phyloP scores from a whole-genome alignment of 2,113 vertebrate species.

The Nibea albiflora region DNA sequence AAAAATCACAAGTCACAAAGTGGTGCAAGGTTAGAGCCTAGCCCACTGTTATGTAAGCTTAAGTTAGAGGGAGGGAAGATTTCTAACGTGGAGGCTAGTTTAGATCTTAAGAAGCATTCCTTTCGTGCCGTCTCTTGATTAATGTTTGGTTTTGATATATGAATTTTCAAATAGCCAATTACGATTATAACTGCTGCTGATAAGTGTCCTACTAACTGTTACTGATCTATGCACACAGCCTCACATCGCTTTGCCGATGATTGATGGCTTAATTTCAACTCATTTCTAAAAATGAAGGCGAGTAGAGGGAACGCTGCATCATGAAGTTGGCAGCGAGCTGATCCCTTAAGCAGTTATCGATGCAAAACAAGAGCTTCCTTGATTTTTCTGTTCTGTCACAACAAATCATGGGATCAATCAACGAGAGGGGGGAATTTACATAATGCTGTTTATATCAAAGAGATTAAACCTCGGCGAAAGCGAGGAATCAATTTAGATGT shows the following conservation, averaged over 20 bases:
- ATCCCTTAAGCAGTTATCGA: slow-evolving; percentile 45
- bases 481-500: slow-evolving; percentile 59
- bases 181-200: slow-evolving; percentile 21
- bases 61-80: not conserved
- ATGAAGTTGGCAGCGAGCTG: slow-evolving; percentile 28
- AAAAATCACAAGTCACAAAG: not conserved
- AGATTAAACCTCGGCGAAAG: slow-evolving; percentile 60
- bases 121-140: slow-evolving; percentile 18
- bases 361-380: slow-evolving; percentile 58
- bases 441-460: slow-evolving; percentile 59
- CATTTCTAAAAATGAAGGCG: slow-evolving; percentile 50
- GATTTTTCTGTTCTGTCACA: slow-evolving; percentile 68
- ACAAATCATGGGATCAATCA: slow-evolving; percentile 72
- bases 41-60: slow-evolving; percentile 30
- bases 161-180: slow-evolving; percentile 30
- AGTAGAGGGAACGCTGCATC: slow-evolving; percentile 22
- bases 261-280: slow-evolving; percentile 67
- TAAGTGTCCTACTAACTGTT: slow-evolving; percentile 31
- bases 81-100: not conserved
- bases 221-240: slow-evolving; percentile 45
- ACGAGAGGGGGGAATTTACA: slow-evolving; percentile 54
- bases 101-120: not conserved
- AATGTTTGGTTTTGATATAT: slow-evolving; percentile 24
- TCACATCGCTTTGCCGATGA: slow-evolving; percentile 42
- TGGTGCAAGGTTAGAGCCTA: slow-evolving; percentile 18